Evolutionary conservation across 2,113 vertebrate genomes (phyloP).

Genomic region (Anoura caudifer): DNA sequence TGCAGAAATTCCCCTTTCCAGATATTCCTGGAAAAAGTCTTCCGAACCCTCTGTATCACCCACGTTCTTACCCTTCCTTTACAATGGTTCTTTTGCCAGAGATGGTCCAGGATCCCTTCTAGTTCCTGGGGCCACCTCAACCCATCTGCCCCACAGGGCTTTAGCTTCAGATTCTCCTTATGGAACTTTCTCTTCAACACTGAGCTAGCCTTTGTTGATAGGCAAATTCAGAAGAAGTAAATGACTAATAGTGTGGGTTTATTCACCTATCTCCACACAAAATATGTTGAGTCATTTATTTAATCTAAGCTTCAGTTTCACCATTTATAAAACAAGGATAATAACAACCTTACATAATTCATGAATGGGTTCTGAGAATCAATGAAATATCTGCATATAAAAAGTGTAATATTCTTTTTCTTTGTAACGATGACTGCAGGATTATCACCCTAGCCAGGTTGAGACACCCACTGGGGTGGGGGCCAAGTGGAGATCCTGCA

Average conservation of each 20-base stretch:
- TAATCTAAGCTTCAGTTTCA: background rate
- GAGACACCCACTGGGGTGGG: background rate
- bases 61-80: background rate
- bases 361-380: background rate
- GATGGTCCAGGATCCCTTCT: background rate
- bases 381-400: background rate
- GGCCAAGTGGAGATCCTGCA: background rate
- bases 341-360: background rate
- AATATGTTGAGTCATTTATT: background rate
- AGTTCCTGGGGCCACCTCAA: background rate
- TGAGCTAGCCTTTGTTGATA: background rate
- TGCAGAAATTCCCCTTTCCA: background rate
- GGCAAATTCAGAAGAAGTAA: background rate
- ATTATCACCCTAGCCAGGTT: background rate
- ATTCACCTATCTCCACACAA: background rate
- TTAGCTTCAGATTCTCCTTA: background rate
- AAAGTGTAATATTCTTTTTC: background rate
- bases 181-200: background rate
- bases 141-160: background rate
- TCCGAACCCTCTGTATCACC: background rate
- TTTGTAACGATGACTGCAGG: background rate
- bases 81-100: background rate
- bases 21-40: background rate
- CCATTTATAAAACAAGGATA: background rate
- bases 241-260: background rate